Evolutionary conservation across 1,140 invertebrate species (phyloP).

Genomic region (Mylabris phalerata): DNA sequence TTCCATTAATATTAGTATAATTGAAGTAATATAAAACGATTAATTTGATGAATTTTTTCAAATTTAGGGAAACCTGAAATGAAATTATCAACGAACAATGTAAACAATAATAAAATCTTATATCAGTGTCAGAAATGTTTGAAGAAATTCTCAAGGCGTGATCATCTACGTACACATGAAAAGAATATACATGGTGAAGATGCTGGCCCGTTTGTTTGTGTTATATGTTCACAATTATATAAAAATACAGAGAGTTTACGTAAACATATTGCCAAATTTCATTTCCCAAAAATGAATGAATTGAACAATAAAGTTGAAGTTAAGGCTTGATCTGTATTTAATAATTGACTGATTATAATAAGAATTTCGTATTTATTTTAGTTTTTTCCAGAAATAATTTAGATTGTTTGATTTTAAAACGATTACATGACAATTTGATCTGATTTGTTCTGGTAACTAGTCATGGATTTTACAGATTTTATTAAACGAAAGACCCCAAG

Average conservation of each 20-base stretch:
- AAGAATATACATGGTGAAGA: slow-evolving; percentile 44
- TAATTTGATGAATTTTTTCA: background rate
- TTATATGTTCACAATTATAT: slow-evolving; percentile 39
- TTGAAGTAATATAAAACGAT: background rate
- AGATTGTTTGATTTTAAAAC: background rate
- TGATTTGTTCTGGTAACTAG: too few species aligned
- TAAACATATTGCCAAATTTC: slow-evolving; percentile 43
- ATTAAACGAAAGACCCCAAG: too few species aligned
- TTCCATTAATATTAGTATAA: too few species aligned
- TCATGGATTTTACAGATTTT: background rate
- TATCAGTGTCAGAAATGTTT: slow-evolving; percentile 39
- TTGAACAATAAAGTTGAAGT: slow-evolving; percentile 14
- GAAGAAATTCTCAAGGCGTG: slow-evolving; percentile 40
- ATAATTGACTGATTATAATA: background rate
- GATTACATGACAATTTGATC: background rate
- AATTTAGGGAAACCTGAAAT: slow-evolving; percentile 13
- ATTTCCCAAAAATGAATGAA: slow-evolving; percentile 28
- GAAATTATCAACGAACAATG: slow-evolving; percentile 14
- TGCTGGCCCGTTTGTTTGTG: slow-evolving; percentile 41
- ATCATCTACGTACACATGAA: slow-evolving; percentile 41
- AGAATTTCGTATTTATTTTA: background rate
- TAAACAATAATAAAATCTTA: slow-evolving; percentile 11
- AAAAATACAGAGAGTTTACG: slow-evolving; percentile 43
- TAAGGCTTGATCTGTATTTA: background rate
- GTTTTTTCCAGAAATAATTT: background rate